Base-by-base conservation (phyloP, 2,113 vertebrate species). In the Vidua chalybeata region DNA sequence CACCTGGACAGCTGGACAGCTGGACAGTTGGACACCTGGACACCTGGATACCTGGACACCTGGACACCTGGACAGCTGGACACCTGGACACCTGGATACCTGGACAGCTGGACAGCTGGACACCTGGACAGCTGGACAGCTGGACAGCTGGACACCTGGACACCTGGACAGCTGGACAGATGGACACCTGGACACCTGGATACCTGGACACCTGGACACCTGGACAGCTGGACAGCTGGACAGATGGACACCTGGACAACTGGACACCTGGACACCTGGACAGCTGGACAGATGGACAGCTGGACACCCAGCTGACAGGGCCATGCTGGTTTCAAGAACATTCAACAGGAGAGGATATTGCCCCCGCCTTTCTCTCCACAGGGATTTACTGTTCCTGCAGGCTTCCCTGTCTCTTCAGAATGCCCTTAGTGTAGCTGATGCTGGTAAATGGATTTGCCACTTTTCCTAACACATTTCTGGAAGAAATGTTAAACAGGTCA, bases 251-350 rank as follows among this genome's bases (percentile, higher is more conserved):
- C 35, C 35, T 35, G 35, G 35, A 35, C 35, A 35, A 8, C 11
- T 6, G 39, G 41, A 41, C 41, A 41, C 41, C 11, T 13, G 41
- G 41, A 41, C 41, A 41, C 41, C 11, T 13, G 5, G 41, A 41
- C 41, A 41, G 12, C 5, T 13, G 41, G 41, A 41, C 41, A 35
- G 35, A 7, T 35, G 35, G 35, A 35, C 35, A 35, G 35, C 61
- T 27, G 37, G 56, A 4, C 21, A 10, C 15, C 3, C 2, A 1
- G 45, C 30, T 24, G 12, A 2, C 52, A 27, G 73, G 30, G 10
- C 52, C 43, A 0, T 13, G 77, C 45, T 33, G 30, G 21, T 1
- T 0, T 3, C 61, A 41, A 15, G 43, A 33, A 7, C 19, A 5
- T 9, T 4, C 2, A 72, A 21, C 8, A 43, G 55, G 41, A 68